Percentiles rank a stretch among this genome's conserved stretches.
Conservation (phyloP, 2,888 invertebrate species). For the Brenthis ino region DNA sequence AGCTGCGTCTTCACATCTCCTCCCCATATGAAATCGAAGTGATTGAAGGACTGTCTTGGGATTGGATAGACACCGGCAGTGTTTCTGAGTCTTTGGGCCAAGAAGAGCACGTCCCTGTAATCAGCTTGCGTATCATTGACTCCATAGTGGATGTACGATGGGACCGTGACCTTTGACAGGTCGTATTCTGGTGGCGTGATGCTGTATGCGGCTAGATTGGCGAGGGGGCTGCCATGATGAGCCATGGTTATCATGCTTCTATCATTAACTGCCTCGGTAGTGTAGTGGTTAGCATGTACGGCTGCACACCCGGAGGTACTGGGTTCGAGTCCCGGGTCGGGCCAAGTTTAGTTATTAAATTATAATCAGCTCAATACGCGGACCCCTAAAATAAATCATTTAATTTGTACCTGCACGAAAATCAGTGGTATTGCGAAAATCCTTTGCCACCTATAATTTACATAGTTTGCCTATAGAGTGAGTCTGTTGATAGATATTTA, state of each 20-base stretch:
- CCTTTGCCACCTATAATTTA: slow-evolving; percentile 36
- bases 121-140: slow-evolving; percentile 83
- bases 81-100: slow-evolving; percentile 72
- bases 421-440: slow-evolving; percentile 21
- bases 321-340: no score
- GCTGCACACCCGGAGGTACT: no score
- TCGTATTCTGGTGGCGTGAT: slow-evolving; percentile 80
- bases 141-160: slow-evolving; percentile 83
- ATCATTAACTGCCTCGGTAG: no score
- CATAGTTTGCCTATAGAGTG: slow-evolving; percentile 50
- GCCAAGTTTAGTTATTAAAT: no score
- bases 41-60: slow-evolving; percentile 82
- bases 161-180: slow-evolving; percentile 75
- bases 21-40: slow-evolving; percentile 86
- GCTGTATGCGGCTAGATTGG: slow-evolving; percentile 77
- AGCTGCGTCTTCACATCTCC: slow-evolving; percentile 78
- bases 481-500: slow-evolving; percentile 56
- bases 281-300: no score
- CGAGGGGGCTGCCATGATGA: slow-evolving; percentile 34
- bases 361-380: neutral
- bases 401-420: slow-evolving; percentile 21
- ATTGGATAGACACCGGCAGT: slow-evolving; percentile 78
- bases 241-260: no score
- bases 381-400: slow-evolving; percentile 7
- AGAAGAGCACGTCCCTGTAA: slow-evolving; percentile 70